Percentiles rank a stretch among this genome's conserved stretches.
Conservation (phyloP, 1,140 invertebrate species). For the Diuraphis noxia region DNA sequence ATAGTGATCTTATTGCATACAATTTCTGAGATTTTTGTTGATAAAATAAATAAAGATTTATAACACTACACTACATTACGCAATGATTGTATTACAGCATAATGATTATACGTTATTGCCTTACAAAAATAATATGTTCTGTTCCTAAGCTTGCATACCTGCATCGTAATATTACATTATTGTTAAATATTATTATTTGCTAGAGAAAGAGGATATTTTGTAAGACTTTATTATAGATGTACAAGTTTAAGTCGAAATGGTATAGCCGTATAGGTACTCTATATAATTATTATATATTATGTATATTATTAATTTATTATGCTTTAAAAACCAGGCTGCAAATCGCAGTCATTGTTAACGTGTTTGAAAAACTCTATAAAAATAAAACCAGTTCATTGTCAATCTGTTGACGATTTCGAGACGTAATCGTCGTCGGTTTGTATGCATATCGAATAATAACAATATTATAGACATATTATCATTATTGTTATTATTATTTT, state of each 20-base stretch:
- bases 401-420: neutral
- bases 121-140: neutral
- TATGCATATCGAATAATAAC: constrained; percentile 4
- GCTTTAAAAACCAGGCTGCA: neutral
- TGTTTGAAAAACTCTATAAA: constrained; percentile 2
- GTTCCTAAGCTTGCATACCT: neutral
- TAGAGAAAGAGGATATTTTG: neutral
- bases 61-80: neutral
- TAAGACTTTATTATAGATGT: neutral
- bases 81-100: neutral
- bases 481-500: neutral
- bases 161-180: neutral
- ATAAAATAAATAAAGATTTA: neutral
- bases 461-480: neutral
- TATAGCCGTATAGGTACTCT: neutral
- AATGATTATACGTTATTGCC: neutral
- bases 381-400: constrained; percentile 7
- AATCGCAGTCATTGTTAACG: neutral
- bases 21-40: neutral
- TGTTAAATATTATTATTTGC: neutral
- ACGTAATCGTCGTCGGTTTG: neutral
- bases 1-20: neutral
- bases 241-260: neutral
- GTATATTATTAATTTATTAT: too few relatives aligned
- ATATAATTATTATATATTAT: neutral